Percentiles rank a stretch among this genome's conserved stretches.
Conservation (phyloP, 2,888 invertebrate species). For the Drosophila ustulata region DNA sequence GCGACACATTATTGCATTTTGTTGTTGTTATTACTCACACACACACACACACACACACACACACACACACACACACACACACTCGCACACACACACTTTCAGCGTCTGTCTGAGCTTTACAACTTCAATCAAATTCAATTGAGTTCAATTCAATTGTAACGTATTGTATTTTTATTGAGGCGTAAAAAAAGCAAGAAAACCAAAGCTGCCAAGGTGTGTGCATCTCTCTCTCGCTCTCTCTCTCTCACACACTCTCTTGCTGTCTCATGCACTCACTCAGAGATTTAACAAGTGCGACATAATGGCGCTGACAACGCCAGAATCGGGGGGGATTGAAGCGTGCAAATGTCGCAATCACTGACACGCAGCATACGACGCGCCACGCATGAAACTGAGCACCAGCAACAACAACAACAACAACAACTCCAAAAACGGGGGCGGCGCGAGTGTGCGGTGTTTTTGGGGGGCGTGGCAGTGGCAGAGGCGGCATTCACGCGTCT, state of each 20-base stretch:
- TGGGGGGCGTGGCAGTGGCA: constrained; percentile 1
- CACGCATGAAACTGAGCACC: constrained; percentile 30
- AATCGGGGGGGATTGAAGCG: constrained; percentile 13
- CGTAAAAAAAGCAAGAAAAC: constrained; percentile 64
- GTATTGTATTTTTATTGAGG: constrained; percentile 81
- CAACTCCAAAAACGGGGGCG: constrained; percentile 4
- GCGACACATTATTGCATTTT: constrained; percentile 73
- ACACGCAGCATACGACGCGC: constrained; percentile 68
- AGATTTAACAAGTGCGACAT: constrained; percentile 79
- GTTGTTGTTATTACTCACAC: constrained; percentile 42
- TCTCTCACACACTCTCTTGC: background rate
- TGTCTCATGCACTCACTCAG: constrained; percentile 26
- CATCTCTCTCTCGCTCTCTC: background rate
- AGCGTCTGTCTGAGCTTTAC: constrained; percentile 74
- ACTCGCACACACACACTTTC: constrained; percentile 16
- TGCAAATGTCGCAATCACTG: constrained; percentile 74
- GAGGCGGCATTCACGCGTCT: constrained; percentile 53
- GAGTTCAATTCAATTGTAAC: constrained; percentile 80
- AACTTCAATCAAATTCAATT: constrained; percentile 81
- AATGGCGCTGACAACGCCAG: constrained; percentile 70
- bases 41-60: constrained; percentile 6
- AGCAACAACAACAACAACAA: too few species aligned
- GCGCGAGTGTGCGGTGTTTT: background rate
- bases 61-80: constrained; percentile 14
- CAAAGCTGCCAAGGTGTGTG: constrained; percentile 48